Percentiles rank a stretch among this genome's conserved stretches.
Conservation (phyloP, 2,797 vertebrate species). For the Pogonophryne albipinna region DNA sequence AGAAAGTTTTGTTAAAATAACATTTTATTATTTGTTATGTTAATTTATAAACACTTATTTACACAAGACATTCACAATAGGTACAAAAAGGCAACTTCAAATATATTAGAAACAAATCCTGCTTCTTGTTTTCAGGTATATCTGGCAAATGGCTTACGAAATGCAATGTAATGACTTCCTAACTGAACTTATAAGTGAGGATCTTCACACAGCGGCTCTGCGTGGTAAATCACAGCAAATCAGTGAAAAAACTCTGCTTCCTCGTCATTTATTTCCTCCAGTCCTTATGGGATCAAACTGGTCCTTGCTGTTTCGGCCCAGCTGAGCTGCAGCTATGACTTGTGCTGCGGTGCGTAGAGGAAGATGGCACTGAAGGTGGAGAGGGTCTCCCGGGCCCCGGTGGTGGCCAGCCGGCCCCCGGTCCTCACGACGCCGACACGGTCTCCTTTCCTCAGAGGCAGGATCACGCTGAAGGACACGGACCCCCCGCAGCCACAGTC, state of each 20-base stretch:
- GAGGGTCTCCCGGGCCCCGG: constrained; percentile 92
- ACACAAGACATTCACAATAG: constrained; percentile 68
- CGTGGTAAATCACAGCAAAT: constrained; percentile 42
- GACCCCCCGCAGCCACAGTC: constrained; percentile 88
- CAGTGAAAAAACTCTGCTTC: constrained; percentile 29
- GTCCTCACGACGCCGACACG: constrained; percentile 91
- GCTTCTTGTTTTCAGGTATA: constrained; percentile 60
- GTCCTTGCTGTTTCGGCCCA: constrained; percentile 30
- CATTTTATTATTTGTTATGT: constrained; percentile 56
- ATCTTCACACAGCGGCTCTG: constrained; percentile 41
- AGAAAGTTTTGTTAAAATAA: constrained; percentile 39
- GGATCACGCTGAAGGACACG: constrained; percentile 91
- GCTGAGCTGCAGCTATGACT: constrained; percentile 82
- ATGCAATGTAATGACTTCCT: constrained; percentile 28
- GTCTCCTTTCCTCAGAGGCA: constrained; percentile 91
- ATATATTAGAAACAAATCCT: constrained; percentile 78
- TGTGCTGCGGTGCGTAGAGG: constrained; percentile 88
- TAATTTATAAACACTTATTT: constrained; percentile 73
- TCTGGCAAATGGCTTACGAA: constrained; percentile 49
- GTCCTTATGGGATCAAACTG: constrained; percentile 54
- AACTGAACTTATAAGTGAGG: constrained; percentile 42
- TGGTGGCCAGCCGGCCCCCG: constrained; percentile 90
- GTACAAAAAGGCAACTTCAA: constrained; percentile 65
- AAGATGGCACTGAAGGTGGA: constrained; percentile 94
- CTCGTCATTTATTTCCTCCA: constrained; percentile 42